Evolutionary conservation across 2,888 invertebrate genomes (phyloP).

Genomic region (Hydraecia micacea): DNA sequence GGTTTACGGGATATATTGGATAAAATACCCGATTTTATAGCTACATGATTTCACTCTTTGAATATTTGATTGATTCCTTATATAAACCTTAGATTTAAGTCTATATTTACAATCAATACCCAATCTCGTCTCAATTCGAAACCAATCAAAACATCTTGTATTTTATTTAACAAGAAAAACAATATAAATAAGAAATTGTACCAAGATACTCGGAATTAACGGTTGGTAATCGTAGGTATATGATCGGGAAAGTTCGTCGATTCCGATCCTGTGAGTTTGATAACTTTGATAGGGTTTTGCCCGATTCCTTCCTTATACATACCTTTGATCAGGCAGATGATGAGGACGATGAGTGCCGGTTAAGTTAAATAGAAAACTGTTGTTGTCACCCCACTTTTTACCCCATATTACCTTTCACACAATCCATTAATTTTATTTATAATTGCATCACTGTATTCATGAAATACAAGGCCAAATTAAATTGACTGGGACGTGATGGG

Average conservation of each 20-base stretch:
- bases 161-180: constrained; percentile 43
- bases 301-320: background rate
- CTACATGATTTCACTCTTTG: background rate
- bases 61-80: constrained; percentile 11
- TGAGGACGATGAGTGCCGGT: background rate
- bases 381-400: too few relatives aligned
- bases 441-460: too few relatives aligned
- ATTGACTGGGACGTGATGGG: too few relatives aligned
- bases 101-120: constrained; percentile 25
- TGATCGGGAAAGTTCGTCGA: constrained; percentile 33
- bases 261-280: constrained; percentile 4
- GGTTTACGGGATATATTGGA: background rate
- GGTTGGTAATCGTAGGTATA: constrained; percentile 22
- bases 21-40: background rate
- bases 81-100: background rate
- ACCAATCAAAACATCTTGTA: constrained; percentile 45
- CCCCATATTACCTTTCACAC: too few relatives aligned
- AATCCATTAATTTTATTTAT: too few relatives aligned
- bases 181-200: constrained; percentile 30
- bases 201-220: constrained; percentile 24
- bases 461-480: too few relatives aligned
- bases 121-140: constrained; percentile 31
- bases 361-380: constrained; percentile 6
- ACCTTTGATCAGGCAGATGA: background rate
- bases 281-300: constrained; percentile 18